Percentiles rank a stretch among this genome's conserved stretches.
These are phyloP conservation scores for Pangasius mekongensis DNA, from an alignment of 2,797 vertebrate species.

Conservation along the genomic window DNA sequence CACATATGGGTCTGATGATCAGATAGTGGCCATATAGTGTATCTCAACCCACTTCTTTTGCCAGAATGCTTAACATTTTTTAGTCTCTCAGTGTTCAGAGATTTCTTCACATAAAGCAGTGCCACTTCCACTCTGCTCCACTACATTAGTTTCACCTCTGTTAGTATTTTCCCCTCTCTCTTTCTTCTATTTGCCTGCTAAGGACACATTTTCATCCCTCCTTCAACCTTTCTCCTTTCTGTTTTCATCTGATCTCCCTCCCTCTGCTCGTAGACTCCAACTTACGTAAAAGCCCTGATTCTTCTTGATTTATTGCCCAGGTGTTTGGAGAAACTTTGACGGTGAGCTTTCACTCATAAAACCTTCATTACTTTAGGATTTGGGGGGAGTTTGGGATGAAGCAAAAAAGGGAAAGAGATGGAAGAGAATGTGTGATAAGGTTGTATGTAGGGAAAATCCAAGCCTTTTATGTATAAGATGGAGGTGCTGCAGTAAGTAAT, in stretches of 20 bases:
- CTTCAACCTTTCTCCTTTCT: conserved; percentile 16
- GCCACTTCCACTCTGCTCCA: background rate
- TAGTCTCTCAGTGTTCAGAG: background rate
- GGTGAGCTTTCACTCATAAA: conserved; percentile 62
- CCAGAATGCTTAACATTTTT: background rate
- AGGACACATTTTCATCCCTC: background rate
- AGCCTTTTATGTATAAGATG: background rate
- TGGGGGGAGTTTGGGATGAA: conserved; percentile 10
- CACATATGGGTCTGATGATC: background rate
- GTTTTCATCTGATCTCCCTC: conserved; percentile 44
- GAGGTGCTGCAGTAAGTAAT: background rate
- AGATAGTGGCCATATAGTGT: background rate
- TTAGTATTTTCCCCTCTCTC: background rate
- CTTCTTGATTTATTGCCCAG: conserved; percentile 74
- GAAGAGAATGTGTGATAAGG: conserved; percentile 19
- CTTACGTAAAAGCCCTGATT: conserved; percentile 65
- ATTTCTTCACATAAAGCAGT: background rate
- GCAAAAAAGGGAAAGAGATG: background rate
- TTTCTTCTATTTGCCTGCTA: background rate
- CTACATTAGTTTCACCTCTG: background rate
- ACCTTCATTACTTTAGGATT: conserved; percentile 60
- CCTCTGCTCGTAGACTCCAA: conserved; percentile 48
- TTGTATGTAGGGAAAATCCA: background rate
- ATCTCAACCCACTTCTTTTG: background rate
- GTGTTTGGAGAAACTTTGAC: conserved; percentile 67